Conservation (phyloP, 2,888 invertebrate genomes). For the Nematopogon swammerdamellus region DNA sequence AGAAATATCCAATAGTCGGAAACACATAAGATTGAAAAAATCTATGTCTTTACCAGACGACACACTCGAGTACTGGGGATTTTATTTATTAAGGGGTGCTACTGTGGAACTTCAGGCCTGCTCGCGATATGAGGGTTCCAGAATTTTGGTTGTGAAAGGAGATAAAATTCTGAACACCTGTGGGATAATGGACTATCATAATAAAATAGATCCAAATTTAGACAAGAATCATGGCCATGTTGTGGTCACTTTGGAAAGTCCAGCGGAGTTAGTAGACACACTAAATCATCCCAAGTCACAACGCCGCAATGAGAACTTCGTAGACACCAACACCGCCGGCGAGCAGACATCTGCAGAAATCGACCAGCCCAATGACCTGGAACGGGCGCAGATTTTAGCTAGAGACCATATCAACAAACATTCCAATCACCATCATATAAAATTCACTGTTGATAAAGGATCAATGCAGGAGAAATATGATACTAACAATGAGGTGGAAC, state of each 20-base stretch:
- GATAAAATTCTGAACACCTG: slow-evolving; percentile 75
- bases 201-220: slow-evolving; percentile 59
- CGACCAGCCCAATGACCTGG: background rate
- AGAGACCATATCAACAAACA: background rate
- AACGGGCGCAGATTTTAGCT: background rate
- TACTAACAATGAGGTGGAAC: slow-evolving; percentile 6
- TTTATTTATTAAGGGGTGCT: slow-evolving; percentile 77
- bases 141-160: slow-evolving; percentile 78
- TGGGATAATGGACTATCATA: slow-evolving; percentile 68
- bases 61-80: slow-evolving; percentile 86
- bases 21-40: slow-evolving; percentile 75
- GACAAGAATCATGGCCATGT: slow-evolving; percentile 59
- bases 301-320: background rate
- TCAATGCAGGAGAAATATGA: slow-evolving; percentile 10
- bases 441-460: slow-evolving; percentile 5
- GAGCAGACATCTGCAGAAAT: background rate
- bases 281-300: slow-evolving; percentile 1
- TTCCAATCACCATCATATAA: background rate
- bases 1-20: slow-evolving; percentile 64
- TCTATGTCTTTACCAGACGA: slow-evolving; percentile 82
- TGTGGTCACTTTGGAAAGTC: slow-evolving; percentile 38
- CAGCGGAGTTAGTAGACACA: slow-evolving; percentile 17
- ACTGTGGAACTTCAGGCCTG: slow-evolving; percentile 75
- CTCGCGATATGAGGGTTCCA: slow-evolving; percentile 74
- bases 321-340: background rate